phyloP scores from a whole-genome alignment of 2,113 vertebrate species.

The Setophaga coronata region DNA sequence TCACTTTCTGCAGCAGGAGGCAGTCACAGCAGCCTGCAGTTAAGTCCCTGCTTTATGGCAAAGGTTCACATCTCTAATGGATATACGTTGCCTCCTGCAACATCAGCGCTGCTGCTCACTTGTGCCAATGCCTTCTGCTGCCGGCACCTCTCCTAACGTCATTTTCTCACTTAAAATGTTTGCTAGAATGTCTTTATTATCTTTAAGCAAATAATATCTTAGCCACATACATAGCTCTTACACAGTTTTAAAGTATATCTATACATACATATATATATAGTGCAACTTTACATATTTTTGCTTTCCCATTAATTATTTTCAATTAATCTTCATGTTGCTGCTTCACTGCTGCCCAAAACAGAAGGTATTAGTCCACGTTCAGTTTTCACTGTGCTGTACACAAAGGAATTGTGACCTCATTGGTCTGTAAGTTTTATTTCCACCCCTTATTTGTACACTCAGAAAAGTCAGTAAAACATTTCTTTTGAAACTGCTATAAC shows the following conservation, averaged over 20 bases:
- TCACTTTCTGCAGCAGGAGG: not conserved
- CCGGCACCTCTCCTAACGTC: not conserved
- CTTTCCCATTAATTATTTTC: not conserved
- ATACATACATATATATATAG: too few relatives aligned
- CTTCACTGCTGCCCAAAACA: not conserved
- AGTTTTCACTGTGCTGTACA: not conserved
- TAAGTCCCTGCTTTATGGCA: not conserved
- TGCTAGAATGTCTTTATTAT: not conserved
- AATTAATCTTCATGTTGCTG: not conserved
- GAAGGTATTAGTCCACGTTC: not conserved
- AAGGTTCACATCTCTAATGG: not conserved
- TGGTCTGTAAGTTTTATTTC: not conserved
- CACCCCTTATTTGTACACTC: not conserved
- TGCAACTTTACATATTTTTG: not conserved
- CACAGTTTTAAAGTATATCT: not conserved
- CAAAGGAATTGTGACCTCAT: not conserved
- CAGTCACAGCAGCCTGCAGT: not conserved
- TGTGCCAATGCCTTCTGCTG: not conserved
- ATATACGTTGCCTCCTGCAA: not conserved
- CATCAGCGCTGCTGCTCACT: not conserved
- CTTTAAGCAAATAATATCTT: not conserved
- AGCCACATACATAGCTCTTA: not conserved
- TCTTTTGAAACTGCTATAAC: not conserved
- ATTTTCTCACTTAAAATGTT: not conserved
- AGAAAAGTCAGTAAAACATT: not conserved